Conservation (phyloP, 2,888 invertebrate genomes). For the Troides oblongomaculatus region DNA sequence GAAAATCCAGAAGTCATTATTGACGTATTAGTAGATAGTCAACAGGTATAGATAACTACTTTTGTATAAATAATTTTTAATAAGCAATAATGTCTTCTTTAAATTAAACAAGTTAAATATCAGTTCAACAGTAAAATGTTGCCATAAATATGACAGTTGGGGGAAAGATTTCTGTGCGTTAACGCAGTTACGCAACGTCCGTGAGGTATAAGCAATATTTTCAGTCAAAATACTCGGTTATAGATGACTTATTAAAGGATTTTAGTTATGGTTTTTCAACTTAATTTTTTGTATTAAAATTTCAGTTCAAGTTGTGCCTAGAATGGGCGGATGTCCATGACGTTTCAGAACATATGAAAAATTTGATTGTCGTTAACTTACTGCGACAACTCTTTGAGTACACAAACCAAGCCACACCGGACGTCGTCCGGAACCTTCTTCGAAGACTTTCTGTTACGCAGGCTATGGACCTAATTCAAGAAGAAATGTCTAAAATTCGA, state of each 20-base stretch:
- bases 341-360: constrained; percentile 77
- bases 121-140: no score
- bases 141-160: no score
- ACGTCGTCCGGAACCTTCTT: constrained; percentile 77
- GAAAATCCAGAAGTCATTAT: constrained; percentile 77
- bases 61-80: not conserved
- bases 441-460: constrained; percentile 79
- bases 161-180: no score
- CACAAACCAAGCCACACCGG: constrained; percentile 65
- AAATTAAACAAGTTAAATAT: not conserved
- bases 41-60: constrained; percentile 57
- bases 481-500: constrained; percentile 81
- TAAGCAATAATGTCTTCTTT: not conserved
- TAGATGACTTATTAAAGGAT: no score
- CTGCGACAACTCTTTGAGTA: constrained; percentile 79
- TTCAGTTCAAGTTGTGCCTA: constrained; percentile 83
- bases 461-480: constrained; percentile 81
- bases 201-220: no score
- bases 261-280: not conserved
- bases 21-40: constrained; percentile 76
- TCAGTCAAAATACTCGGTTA: no score
- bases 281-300: constrained; percentile 19
- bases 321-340: constrained; percentile 85
- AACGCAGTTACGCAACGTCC: no score
- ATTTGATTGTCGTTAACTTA: constrained; percentile 75